A percentile compares a stretch with the other conserved stretches of the same genome.
Conservation (phyloP, 1,140 invertebrate species). For the Proctacanthus coquilletti region DNA sequence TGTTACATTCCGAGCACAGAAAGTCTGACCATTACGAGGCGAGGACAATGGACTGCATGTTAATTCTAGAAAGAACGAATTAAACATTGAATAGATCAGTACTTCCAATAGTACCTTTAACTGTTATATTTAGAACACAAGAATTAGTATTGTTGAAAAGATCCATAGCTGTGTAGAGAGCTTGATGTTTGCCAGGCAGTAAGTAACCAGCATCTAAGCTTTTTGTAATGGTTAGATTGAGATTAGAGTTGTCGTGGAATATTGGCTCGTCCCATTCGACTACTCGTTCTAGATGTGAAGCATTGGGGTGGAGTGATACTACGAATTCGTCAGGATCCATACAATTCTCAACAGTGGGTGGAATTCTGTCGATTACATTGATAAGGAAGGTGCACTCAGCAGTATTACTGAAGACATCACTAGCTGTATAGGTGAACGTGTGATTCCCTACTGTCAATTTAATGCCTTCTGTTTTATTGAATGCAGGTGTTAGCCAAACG, state of each 20-base stretch:
- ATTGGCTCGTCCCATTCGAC: conserved; percentile 48
- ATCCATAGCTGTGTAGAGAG: conserved; percentile 44
- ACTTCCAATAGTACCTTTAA: conserved; percentile 38
- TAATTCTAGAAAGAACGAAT: conserved; percentile 18
- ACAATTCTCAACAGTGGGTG: conserved; percentile 46
- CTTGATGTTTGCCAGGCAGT: conserved; percentile 11
- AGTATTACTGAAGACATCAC: conserved; percentile 37
- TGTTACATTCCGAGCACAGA: conserved; percentile 34
- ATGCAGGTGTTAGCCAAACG: conserved; percentile 35
- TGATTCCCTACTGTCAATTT: conserved; percentile 33
- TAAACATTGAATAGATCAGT: conserved; percentile 1
- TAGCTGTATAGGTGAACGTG: conserved; percentile 34
- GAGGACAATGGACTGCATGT: conserved; percentile 37
- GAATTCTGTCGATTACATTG: conserved; percentile 38
- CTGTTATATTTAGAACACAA: conserved; percentile 43
- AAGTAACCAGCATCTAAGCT: no score
- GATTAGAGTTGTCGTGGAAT: conserved; percentile 55
- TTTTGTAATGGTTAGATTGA: no score
- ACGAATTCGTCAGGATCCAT: conserved; percentile 39
- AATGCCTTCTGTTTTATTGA: conserved; percentile 13
- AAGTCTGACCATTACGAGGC: conserved; percentile 37
- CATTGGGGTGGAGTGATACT: conserved; percentile 24
- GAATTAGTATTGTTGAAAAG: conserved; percentile 39
- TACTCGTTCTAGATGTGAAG: conserved; percentile 16
- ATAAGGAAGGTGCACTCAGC: conserved; percentile 38